phyloP scores from a whole-genome alignment of 2,113 vertebrate species.

The Dicentrarchus labrax region DNA sequence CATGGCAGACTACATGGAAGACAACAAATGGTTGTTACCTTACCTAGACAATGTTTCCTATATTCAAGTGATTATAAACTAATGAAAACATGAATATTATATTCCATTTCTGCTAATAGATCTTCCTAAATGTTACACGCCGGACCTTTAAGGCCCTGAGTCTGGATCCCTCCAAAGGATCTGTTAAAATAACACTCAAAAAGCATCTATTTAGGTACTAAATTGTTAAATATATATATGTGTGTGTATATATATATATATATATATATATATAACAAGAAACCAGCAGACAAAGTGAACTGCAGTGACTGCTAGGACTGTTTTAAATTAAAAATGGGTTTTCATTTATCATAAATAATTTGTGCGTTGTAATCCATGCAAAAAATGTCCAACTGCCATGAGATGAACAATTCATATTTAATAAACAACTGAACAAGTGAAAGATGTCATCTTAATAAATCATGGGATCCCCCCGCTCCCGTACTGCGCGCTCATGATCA shows the following conservation, averaged over 20 bases:
- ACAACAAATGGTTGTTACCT: no score
- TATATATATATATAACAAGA: not conserved
- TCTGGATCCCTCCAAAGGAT: conserved; percentile 10
- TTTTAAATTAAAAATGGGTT: conserved; percentile 70
- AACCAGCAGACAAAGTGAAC: conserved; percentile 33
- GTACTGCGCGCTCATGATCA: conserved; percentile 19
- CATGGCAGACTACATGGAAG: no score
- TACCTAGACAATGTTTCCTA: no score
- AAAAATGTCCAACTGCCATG: conserved; percentile 78
- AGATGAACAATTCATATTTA: conserved; percentile 80
- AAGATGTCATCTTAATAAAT: conserved; percentile 77
- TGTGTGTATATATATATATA: no score
- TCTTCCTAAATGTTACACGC: no score
- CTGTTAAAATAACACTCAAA: conserved; percentile 25
- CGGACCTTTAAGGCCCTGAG: not conserved
- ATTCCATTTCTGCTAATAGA: no score
- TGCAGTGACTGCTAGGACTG: conserved; percentile 44
- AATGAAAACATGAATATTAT: no score
- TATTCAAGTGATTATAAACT: no score
- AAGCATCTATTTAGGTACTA: not conserved
- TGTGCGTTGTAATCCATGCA: conserved; percentile 76
- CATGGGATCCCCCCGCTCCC: conserved; percentile 41
- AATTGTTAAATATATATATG: not conserved
- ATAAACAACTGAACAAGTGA: conserved; percentile 70
- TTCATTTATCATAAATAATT: conserved; percentile 77